These are phyloP conservation scores for Drosophila ustulata DNA, from an alignment of 2,888 invertebrate species.

Conservation along the genomic window DNA sequence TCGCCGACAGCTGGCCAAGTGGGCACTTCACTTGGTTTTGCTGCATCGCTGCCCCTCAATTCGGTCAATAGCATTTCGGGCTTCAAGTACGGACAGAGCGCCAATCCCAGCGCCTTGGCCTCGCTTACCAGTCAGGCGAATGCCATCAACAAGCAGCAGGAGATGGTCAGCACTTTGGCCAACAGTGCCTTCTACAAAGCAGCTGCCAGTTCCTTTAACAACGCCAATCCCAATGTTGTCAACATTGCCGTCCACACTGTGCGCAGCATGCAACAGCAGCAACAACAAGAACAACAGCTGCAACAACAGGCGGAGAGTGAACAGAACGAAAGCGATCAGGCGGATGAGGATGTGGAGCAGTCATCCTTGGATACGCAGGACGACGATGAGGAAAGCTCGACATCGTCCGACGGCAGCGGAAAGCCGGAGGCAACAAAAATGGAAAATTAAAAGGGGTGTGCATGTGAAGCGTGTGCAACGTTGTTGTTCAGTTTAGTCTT, in stretches of 20 bases:
- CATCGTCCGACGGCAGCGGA: background rate
- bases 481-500: constrained; percentile 35
- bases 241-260: constrained; percentile 19
- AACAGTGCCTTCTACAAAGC: constrained; percentile 58
- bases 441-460: constrained; percentile 28
- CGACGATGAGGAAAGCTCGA: constrained; percentile 29
- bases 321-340: background rate
- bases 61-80: constrained; percentile 20
- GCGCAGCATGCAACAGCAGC: background rate
- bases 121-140: constrained; percentile 53
- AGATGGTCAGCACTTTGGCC: constrained; percentile 33
- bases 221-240: constrained; percentile 29
- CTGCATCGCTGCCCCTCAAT: constrained; percentile 4
- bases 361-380: constrained; percentile 20
- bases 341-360: constrained; percentile 24
- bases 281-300: background rate
- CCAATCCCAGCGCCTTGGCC: constrained; percentile 56
- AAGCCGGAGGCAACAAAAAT: constrained; percentile 8
- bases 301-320: background rate
- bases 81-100: constrained; percentile 28
- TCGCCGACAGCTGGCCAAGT: background rate
- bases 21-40: constrained; percentile 22
- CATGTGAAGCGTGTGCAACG: constrained; percentile 14
- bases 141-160: constrained; percentile 44
- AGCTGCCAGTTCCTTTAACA: constrained; percentile 36